Percentiles rank a stretch among this genome's conserved stretches.
phyloP scores from a whole-genome alignment of 2,113 vertebrate genomes.

The Lichenostomus cassidix region DNA sequence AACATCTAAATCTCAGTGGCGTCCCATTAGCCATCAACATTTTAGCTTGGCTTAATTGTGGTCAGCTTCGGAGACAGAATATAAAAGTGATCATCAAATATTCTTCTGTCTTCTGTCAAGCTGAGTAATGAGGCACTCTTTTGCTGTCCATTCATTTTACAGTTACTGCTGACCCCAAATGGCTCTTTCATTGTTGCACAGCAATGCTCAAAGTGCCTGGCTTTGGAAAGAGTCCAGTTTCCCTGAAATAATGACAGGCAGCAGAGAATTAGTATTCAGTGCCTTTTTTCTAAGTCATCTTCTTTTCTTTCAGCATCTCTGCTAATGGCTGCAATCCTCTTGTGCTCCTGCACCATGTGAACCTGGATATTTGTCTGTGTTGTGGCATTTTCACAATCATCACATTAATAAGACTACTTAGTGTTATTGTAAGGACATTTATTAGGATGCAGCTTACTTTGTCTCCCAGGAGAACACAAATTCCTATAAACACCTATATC shows the following conservation, averaged over 20 bases:
- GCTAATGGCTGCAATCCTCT: neutral
- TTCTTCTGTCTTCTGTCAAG: slow-evolving; percentile 25
- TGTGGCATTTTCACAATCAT: neutral
- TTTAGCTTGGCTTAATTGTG: slow-evolving; percentile 32
- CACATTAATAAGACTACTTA: neutral
- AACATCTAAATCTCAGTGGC: neutral
- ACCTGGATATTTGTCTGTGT: neutral
- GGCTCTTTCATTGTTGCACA: slow-evolving; percentile 20
- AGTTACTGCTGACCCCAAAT: slow-evolving; percentile 38
- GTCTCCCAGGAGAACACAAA: neutral
- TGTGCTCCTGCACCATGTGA: neutral
- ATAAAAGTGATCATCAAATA: slow-evolving; percentile 32
- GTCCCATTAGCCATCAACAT: neutral
- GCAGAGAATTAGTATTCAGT: slow-evolving; percentile 15
- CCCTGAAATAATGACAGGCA: slow-evolving; percentile 26
- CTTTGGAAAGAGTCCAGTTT: slow-evolving; percentile 42
- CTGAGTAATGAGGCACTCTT: slow-evolving; percentile 43
- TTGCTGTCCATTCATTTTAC: slow-evolving; percentile 43
- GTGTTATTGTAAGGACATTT: neutral
- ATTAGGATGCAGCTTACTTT: neutral
- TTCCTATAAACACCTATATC: neutral
- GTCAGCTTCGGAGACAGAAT: slow-evolving; percentile 9
- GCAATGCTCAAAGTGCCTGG: neutral
- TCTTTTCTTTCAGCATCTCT: neutral
- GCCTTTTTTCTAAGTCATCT: neutral